Evolutionary conservation across 2,797 vertebrate species (phyloP).

Genomic region (Natrix natrix): DNA sequence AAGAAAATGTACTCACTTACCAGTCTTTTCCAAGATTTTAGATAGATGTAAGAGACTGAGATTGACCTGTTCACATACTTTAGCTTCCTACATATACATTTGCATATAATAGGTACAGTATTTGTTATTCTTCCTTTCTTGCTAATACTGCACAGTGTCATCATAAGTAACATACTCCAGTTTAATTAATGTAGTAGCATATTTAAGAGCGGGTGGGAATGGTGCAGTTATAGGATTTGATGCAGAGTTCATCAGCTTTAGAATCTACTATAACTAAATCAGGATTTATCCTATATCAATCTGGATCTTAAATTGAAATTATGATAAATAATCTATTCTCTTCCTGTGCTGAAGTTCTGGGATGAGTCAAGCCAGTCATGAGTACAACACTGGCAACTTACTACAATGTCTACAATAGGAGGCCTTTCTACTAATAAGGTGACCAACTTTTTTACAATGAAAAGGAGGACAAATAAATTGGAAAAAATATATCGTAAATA

Average conservation of each 20-base stretch:
- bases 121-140: background rate
- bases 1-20: background rate
- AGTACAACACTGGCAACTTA: background rate
- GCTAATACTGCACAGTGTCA: background rate
- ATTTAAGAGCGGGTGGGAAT: background rate
- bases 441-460: too few relatives aligned
- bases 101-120: background rate
- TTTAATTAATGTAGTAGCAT: background rate
- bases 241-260: background rate
- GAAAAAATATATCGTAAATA: too few relatives aligned
- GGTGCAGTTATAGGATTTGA: too few relatives aligned
- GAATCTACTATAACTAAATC: background rate
- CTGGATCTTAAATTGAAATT: background rate
- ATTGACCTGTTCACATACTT: background rate
- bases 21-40: background rate
- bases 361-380: background rate
- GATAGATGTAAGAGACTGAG: background rate
- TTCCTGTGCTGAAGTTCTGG: background rate
- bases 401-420: background rate
- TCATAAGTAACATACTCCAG: background rate
- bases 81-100: background rate
- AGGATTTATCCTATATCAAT: background rate
- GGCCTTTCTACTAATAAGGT: background rate
- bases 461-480: too few relatives aligned
- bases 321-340: background rate